phyloP scores from a whole-genome alignment of 2,113 vertebrate species.

The Malurus melanocephalus region DNA sequence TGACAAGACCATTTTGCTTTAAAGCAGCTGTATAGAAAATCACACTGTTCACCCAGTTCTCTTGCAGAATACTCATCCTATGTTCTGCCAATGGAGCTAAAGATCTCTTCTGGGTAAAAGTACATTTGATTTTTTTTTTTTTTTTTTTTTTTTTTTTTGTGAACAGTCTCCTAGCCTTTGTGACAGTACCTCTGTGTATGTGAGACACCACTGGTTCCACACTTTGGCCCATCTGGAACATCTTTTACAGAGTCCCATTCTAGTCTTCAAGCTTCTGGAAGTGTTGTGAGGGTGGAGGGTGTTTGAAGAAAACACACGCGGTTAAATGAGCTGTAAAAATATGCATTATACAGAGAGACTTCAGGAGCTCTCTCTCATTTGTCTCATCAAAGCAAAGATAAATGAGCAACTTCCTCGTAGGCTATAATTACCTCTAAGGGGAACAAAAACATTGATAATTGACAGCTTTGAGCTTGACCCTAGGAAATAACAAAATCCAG shows the following conservation, averaged over 20 bases:
- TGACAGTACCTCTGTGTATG: background rate
- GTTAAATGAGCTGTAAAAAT: constrained; percentile 39
- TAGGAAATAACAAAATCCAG: constrained; percentile 36
- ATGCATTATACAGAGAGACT: background rate
- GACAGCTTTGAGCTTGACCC: constrained; percentile 46
- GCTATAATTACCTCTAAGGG: constrained; percentile 35
- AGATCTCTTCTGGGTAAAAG: background rate
- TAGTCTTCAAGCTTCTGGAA: background rate
- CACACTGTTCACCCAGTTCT: background rate
- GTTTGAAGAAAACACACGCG: background rate
- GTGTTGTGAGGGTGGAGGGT: background rate
- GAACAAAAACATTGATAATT: constrained; percentile 45
- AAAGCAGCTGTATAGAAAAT: background rate
- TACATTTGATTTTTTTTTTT: background rate
- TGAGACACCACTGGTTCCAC: background rate
- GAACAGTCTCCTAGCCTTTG: background rate
- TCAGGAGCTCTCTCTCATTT: constrained; percentile 20
- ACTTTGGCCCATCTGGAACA: background rate
- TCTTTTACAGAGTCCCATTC: background rate
- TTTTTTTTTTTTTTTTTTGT: background rate
- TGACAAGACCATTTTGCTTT: background rate
- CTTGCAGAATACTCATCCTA: background rate
- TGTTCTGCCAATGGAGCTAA: background rate
- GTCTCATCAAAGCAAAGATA: constrained; percentile 52
- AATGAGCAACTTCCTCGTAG: constrained; percentile 20